A percentile compares a stretch with the other conserved stretches of the same genome.
These are phyloP conservation scores for Daubentonia madagascariensis DNA, from an alignment of 2,113 vertebrate genomes.

Conservation along the genomic window DNA sequence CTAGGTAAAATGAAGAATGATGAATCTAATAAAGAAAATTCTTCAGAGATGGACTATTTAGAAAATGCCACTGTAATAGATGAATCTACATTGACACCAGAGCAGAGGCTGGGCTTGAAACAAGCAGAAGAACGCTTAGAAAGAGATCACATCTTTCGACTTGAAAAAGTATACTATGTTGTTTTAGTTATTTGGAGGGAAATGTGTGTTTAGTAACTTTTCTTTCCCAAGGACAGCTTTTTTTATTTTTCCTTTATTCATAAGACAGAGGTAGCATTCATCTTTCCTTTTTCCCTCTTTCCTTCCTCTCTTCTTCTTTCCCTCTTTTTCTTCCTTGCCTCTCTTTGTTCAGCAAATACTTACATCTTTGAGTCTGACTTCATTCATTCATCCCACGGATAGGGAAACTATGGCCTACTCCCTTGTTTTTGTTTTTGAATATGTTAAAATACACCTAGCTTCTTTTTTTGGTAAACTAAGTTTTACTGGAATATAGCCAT, in stretches of 20 bases:
- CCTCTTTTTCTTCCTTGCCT: not conserved
- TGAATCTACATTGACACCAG: conserved; percentile 88
- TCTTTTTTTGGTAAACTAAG: conserved; percentile 22
- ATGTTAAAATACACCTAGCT: not conserved
- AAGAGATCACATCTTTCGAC: conserved; percentile 96
- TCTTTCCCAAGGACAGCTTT: conserved; percentile 16
- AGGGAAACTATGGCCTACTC: not conserved
- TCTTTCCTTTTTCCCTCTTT: not conserved
- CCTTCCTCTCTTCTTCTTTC: not conserved
- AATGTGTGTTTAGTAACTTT: conserved; percentile 59
- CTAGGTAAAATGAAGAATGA: conserved; percentile 85
- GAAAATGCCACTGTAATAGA: conserved; percentile 84
- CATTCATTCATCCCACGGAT: conserved; percentile 7
- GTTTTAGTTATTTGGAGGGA: conserved; percentile 66
- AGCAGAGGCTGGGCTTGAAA: conserved; percentile 96
- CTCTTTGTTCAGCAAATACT: not conserved
- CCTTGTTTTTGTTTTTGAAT: conserved; percentile 6
- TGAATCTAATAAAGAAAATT: conserved; percentile 82
- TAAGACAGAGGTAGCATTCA: not conserved
- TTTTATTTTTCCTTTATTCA: conserved; percentile 22
- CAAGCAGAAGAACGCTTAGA: conserved; percentile 97
- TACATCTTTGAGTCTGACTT: conserved; percentile 5
- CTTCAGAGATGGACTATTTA: conserved; percentile 83
- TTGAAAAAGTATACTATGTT: conserved; percentile 90
- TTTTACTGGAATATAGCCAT: not conserved